A percentile compares a stretch with the other conserved stretches of the same genome.
These are phyloP conservation scores for Pempheris klunzingeri DNA, from an alignment of 2,797 vertebrate species.

Conservation along the genomic window DNA sequence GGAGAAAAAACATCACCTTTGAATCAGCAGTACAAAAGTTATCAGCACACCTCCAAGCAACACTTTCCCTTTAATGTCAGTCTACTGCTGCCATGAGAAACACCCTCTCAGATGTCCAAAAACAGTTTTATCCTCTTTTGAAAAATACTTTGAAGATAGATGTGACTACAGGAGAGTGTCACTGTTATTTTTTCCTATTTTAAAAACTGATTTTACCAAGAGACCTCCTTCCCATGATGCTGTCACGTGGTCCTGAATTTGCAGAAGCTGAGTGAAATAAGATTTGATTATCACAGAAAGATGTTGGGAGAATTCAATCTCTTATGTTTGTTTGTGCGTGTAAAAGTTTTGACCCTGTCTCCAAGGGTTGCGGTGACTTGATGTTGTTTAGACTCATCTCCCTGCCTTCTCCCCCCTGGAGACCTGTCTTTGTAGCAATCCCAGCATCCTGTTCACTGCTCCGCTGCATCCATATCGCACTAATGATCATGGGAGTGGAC, in stretches of 20 bases:
- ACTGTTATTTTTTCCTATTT: neutral
- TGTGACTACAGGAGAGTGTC: neutral
- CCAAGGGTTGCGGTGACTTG: conserved; percentile 74
- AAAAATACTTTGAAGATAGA: neutral
- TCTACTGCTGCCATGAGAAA: conserved; percentile 2
- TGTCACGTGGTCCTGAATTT: conserved; percentile 32
- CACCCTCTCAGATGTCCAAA: neutral
- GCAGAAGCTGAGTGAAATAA: conserved; percentile 51
- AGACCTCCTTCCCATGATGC: conserved; percentile 14
- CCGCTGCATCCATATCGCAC: conserved; percentile 80
- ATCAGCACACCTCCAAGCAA: neutral
- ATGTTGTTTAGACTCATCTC: conserved; percentile 79
- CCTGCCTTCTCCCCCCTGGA: conserved; percentile 55
- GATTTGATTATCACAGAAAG: conserved; percentile 60
- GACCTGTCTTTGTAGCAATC: conserved; percentile 78
- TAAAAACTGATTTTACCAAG: conserved; percentile 21
- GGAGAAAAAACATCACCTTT: neutral
- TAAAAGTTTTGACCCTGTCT: conserved; percentile 71
- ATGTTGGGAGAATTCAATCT: conserved; percentile 54
- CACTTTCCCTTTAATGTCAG: neutral
- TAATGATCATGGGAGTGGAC: conserved; percentile 85
- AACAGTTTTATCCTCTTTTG: conserved; percentile 3
- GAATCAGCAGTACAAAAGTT: neutral
- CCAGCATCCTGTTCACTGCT: conserved; percentile 79
- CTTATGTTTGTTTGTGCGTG: conserved; percentile 69